Percentiles rank a stretch among this genome's conserved stretches.
These are phyloP conservation scores for Crenuchus spilurus DNA, from an alignment of 2,797 vertebrate genomes.

Conservation along the genomic window DNA sequence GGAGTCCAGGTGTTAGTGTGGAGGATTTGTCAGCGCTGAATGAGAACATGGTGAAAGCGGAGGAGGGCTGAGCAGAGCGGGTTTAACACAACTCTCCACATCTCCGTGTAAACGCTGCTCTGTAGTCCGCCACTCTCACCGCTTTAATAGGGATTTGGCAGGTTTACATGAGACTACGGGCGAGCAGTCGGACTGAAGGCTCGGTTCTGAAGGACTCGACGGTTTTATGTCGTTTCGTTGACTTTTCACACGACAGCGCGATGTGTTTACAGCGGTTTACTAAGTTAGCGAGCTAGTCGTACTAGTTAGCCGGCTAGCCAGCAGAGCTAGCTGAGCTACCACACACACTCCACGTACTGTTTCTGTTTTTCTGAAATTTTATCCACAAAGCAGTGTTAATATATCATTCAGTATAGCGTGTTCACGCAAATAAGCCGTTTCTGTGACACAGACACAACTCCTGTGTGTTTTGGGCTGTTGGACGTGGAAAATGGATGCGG, in stretches of 20 bases:
- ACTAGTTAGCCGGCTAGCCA: slow-evolving; percentile 52
- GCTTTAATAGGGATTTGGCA: neutral
- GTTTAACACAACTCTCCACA: slow-evolving; percentile 19
- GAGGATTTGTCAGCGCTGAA: neutral
- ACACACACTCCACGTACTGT: neutral
- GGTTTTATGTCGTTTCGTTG: neutral
- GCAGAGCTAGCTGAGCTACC: slow-evolving; percentile 41
- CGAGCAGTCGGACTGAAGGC: neutral
- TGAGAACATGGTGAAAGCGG: slow-evolving; percentile 37
- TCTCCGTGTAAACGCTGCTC: slow-evolving; percentile 30
- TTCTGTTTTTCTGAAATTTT: slow-evolving; percentile 1
- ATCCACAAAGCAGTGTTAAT: too few species aligned
- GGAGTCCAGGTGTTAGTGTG: neutral
- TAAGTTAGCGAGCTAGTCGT: slow-evolving; percentile 65
- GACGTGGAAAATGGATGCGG: slow-evolving; percentile 81
- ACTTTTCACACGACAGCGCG: slow-evolving; percentile 48
- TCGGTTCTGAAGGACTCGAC: neutral
- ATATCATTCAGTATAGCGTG: neutral
- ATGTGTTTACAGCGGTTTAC: slow-evolving; percentile 58
- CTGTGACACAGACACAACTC: slow-evolving; percentile 4
- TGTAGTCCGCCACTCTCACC: slow-evolving; percentile 13
- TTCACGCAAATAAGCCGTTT: neutral
- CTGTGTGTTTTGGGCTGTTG: slow-evolving; percentile 21
- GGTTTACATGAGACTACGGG: slow-evolving; percentile 9
- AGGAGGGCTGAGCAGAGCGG: slow-evolving; percentile 11